phyloP scores from a whole-genome alignment of 2,113 vertebrate genomes.

The Podocnemis expansa region DNA sequence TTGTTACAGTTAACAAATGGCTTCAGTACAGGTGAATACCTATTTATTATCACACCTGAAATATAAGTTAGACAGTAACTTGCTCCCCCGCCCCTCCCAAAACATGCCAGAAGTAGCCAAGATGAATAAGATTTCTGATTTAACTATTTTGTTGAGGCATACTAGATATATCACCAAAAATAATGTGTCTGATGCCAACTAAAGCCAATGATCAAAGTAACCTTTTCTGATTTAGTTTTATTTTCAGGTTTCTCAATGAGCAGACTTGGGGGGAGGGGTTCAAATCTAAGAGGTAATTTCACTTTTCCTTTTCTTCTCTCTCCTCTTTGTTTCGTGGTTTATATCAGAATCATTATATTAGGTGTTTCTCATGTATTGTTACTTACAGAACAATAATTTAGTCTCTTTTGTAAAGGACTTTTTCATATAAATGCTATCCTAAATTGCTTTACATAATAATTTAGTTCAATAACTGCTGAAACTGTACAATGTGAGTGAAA shows the following conservation, averaged over 20 bases:
- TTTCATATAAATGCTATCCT: background rate
- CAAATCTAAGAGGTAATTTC: constrained; percentile 11
- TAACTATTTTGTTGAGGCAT: constrained; percentile 23
- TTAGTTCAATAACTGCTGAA: constrained; percentile 9
- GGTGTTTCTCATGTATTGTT: background rate
- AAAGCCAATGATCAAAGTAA: constrained; percentile 19
- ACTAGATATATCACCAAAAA: constrained; percentile 55
- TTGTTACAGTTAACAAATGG: constrained; percentile 45
- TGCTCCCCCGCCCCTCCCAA: too few species aligned
- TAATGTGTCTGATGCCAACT: constrained; percentile 50
- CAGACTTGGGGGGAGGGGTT: background rate
- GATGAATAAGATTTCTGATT: constrained; percentile 47
- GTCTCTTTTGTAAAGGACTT: constrained; percentile 1
- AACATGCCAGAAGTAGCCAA: background rate
- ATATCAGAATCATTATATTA: background rate
- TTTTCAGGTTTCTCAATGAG: background rate
- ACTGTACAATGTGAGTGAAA: background rate
- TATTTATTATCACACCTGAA: constrained; percentile 60
- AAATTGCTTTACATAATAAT: background rate
- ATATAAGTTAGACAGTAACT: constrained; percentile 48
- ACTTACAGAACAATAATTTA: background rate
- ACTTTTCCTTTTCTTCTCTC: background rate
- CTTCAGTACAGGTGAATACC: constrained; percentile 27
- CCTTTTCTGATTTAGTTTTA: constrained; percentile 47
- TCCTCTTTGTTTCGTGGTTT: background rate